Evolutionary conservation across 2,113 vertebrate genomes (phyloP), one percentile per base, ranked within the genome.

Genomic region (Leuciscus idus): DNA sequence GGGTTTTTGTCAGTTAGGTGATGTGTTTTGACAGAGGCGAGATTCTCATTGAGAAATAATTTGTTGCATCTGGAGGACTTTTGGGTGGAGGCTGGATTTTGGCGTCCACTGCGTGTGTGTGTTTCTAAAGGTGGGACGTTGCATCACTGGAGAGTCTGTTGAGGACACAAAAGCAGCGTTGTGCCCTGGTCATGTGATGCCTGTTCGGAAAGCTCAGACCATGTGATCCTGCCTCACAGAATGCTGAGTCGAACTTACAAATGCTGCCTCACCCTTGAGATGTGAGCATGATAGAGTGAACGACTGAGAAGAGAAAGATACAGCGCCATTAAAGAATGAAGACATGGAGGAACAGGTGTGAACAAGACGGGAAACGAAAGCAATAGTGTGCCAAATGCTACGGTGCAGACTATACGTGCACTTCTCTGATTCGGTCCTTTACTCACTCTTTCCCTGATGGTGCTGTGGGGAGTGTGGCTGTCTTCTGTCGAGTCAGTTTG

Each of bases 221-320:
- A 94, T 94, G 94, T 95, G 94, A 94, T 91, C 88, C 10, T 84
- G 89, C 90, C 90, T 91, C 89, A 88, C 92, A 92, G 91, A 93
- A 73, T 93, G 92, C 93, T 93, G 93, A 94, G 92, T 94, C 57
- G 89, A 88, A 91, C 70, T 88, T 86, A 90, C 91, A 92, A 88
- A 89, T 84, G 91, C 55, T 88, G 92, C 92, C 90, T 73, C 73
- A 70, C 62, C 52, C 74, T 15, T 17, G 48, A 75, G 80, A 30
- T n/a, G n/a, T 9, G 61, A 50, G 52, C 50, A 28, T 28, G 73
- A 28, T 52, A 52, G 21, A 46, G 62, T 33, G 61, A 75, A 46
- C 46, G 57, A 57, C 1, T 50, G 72, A 36, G 28, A 78, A 72
- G 21, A 17, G n/a, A 50, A 66, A 3, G 13, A 26, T 26, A 68